phyloP scores from a whole-genome alignment of 2,888 invertebrate species.

The Coenonympha glycerion region DNA sequence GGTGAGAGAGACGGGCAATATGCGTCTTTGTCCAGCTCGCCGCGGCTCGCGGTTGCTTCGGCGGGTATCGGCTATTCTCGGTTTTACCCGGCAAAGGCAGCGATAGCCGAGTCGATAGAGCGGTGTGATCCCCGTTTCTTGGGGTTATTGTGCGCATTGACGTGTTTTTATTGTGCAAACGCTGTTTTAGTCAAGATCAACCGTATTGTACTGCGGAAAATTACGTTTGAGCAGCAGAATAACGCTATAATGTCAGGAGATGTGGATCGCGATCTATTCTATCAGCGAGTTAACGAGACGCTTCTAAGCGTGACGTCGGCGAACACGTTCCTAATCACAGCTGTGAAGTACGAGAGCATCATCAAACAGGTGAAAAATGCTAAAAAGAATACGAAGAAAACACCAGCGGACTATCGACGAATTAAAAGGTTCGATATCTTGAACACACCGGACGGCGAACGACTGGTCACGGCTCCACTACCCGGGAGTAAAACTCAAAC shows the following conservation, averaged over 20 bases:
- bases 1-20: slow-evolving; percentile 17
- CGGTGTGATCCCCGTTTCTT: slow-evolving; percentile 8
- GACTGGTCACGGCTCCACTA: slow-evolving; percentile 32
- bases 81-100: slow-evolving; percentile 5
- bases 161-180: slow-evolving; percentile 8
- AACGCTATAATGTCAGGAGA: slow-evolving; percentile 6
- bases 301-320: slow-evolving; percentile 32
- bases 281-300: slow-evolving; percentile 36
- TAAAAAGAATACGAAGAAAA: slow-evolving; percentile 34
- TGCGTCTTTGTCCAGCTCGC: slow-evolving; percentile 12
- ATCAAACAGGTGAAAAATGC: slow-evolving; percentile 43
- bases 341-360: slow-evolving; percentile 37
- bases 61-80: slow-evolving; percentile 23
- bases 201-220: neutral
- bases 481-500: slow-evolving; percentile 32
- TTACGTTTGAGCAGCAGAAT: neutral
- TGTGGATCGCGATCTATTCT: slow-evolving; percentile 39
- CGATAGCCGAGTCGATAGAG: neutral
- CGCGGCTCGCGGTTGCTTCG: slow-evolving; percentile 9
- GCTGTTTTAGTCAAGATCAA: neutral
- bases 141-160: slow-evolving; percentile 24
- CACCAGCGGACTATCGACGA: slow-evolving; percentile 42
- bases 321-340: slow-evolving; percentile 41
- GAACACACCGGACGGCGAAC: slow-evolving; percentile 39
- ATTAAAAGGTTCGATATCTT: slow-evolving; percentile 42